Evolutionary conservation across 2,113 vertebrate genomes (phyloP).

Genomic region (Helogale parvula): DNA sequence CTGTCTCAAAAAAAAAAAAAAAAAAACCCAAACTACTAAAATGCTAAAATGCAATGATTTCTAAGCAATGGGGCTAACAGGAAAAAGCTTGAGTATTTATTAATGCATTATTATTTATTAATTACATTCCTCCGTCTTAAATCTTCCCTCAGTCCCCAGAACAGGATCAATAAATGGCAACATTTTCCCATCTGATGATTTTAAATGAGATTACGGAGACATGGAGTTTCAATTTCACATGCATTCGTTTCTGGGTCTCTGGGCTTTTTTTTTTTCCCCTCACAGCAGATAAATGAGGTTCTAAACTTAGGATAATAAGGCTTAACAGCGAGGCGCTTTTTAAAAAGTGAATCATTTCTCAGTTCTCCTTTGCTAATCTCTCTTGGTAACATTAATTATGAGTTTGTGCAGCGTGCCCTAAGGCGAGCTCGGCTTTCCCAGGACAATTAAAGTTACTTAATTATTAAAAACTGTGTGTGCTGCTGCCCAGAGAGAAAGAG

Average conservation of each 20-base stretch:
- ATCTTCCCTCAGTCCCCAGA: background rate
- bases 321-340: conserved; percentile 84
- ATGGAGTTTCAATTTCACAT: conserved; percentile 50
- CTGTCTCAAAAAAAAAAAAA: background rate
- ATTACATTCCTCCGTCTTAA: conserved; percentile 31
- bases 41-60: background rate
- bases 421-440: conserved; percentile 94
- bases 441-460: conserved; percentile 98
- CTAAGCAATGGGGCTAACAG: background rate
- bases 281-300: conserved; percentile 82
- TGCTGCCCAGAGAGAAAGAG: conserved; percentile 84
- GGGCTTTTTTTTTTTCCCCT: background rate
- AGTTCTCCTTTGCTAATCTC: conserved; percentile 91
- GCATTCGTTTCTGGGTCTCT: conserved; percentile 64
- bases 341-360: conserved; percentile 87
- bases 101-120: conserved; percentile 3
- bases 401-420: conserved; percentile 90
- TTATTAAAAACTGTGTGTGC: conserved; percentile 87
- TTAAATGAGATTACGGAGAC: conserved; percentile 13
- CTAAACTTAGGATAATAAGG: conserved; percentile 84
- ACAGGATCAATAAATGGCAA: conserved; percentile 48
- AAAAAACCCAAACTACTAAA: no score
- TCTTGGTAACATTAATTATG: conserved; percentile 95
- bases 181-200: conserved; percentile 49
- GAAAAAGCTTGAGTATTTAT: background rate